Conservation (phyloP, 2,113 vertebrate species). For the Macrotus californicus region DNA sequence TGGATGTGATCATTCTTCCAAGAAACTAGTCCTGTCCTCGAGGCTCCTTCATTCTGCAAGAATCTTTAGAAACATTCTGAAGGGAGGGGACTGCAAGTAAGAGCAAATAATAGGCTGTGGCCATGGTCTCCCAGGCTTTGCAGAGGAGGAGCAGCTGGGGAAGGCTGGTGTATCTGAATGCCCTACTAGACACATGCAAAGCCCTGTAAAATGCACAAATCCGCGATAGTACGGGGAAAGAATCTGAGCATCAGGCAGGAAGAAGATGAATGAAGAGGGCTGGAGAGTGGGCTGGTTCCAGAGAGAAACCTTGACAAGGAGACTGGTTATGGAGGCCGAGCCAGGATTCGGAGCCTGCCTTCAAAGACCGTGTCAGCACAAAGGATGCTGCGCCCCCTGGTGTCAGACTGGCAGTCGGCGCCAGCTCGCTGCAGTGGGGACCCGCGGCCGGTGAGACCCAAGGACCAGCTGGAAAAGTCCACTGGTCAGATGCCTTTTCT, state of each 20-base stretch:
- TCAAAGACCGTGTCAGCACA: constrained; percentile 47
- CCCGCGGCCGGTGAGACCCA: accelerated
- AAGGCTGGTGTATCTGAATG: neutral
- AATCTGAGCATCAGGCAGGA: neutral
- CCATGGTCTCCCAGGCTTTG: neutral
- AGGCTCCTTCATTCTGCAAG: neutral
- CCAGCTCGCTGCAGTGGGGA: neutral
- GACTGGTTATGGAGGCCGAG: constrained; percentile 20
- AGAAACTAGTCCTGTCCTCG: neutral
- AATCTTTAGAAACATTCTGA: neutral
- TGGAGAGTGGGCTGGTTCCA: neutral
- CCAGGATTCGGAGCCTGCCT: constrained; percentile 11
- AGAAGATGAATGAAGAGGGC: neutral
- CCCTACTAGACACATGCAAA: neutral
- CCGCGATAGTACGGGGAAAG: neutral
- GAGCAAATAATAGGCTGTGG: neutral
- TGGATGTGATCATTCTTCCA: neutral
- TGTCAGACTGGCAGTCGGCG: neutral
- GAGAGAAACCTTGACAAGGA: constrained; percentile 31
- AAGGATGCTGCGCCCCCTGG: constrained; percentile 73
- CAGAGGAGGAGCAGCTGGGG: neutral
- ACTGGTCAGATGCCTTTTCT: constrained; percentile 33
- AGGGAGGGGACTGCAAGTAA: neutral
- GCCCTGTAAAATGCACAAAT: neutral
- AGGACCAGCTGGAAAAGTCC: neutral